Evolutionary conservation across 1,140 invertebrate species (phyloP), one percentile per base, ranked within the genome.

Genomic region (Euglossa dilemma): DNA sequence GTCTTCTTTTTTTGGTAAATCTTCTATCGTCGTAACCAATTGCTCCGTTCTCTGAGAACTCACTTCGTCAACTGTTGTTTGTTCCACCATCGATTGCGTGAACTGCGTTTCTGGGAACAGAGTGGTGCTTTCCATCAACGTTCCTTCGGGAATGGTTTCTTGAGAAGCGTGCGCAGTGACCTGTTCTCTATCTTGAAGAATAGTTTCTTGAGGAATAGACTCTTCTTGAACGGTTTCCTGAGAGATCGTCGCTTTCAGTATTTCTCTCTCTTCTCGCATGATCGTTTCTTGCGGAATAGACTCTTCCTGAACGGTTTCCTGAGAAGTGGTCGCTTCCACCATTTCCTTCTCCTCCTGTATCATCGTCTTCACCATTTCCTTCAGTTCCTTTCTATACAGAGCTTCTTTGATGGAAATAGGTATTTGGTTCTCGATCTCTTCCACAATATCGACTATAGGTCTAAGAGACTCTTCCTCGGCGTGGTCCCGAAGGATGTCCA

Each of bases 391-490:
- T 23, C 87, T 83, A 25, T 91, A 89, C 12, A 86, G 72, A 25
- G 81, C 81, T 43, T 88, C 77, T 75, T 87, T 87, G 9, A 92
- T 90, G 0, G 89, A 89, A 23, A 91, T 54, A 0, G 89, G 80
- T 79, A 92, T 89, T 36, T 91, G 90, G 74, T 91, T 92, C 18
- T 91, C 90, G 0, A 92, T 85, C 45, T 91, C 89, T 66, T 91
- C 77, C 0, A 89, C 81, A 11, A 88, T 86, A 23, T 91, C 84
- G 28, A 89, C 52, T 45, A 92, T 81, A 7, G 88, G 74, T 11
- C 45, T 71, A 59, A 91, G 61, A 6, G 85, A 56, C 57, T 89
- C 66, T 45, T 86, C 90, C 14, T 73, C 73, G 20, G 81, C 63
- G 25, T 89, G 83, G 16, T 81, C 82, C 2, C 59, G 43, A 23